Base-by-base conservation (phyloP, 1,140 invertebrate genomes). In the Solenopsis invicta region DNA sequence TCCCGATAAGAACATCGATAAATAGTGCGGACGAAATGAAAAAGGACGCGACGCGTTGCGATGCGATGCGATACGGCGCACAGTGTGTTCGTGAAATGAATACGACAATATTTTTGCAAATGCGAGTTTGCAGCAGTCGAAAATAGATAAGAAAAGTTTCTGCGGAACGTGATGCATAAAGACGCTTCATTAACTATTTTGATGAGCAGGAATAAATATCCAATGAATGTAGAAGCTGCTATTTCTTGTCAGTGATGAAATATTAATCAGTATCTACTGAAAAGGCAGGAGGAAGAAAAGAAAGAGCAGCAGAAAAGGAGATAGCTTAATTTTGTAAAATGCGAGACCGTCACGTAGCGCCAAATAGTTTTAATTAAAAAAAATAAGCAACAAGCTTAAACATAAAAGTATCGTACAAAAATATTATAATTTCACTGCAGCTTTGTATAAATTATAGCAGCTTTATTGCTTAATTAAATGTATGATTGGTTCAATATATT, bases 1-100 rank as follows among this genome's bases (percentile, higher is more conserved):
- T 54, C 54, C 69, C 45, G 56, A 82, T 74, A 61, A 82, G 69
- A 48, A 72, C 66, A 24, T 61, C 69, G 69, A 75, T 75, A 74
- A 84, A 74, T 84, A 74, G 67, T 4, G 29, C 24, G 67, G 37
- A 18, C 29, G 56, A 61, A 34, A 62, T 74, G 24, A 84, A 75
- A 50, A 74, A 29, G 1, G 9, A 21, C 16, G 9, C 56, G 56
- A 18, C 10, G 50, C 64, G 48, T 3, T 4, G 45, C 21, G 45
- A 66, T 4, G 54, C 56, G 59, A 61, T 12, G 56, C 10, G 21
- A 61, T 16, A 34, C 76, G 37, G 34, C 12, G n/a, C n/a, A 16
- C 50, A 10, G 72, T 37, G 34, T 29, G 59, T 62, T 34, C 76
- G 37, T 37, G 24, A 78, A 78, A 67, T 16, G 29, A 37, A 80